Evolutionary conservation across 2,113 vertebrate genomes (phyloP).

Genomic region (Larimichthys crocea): DNA sequence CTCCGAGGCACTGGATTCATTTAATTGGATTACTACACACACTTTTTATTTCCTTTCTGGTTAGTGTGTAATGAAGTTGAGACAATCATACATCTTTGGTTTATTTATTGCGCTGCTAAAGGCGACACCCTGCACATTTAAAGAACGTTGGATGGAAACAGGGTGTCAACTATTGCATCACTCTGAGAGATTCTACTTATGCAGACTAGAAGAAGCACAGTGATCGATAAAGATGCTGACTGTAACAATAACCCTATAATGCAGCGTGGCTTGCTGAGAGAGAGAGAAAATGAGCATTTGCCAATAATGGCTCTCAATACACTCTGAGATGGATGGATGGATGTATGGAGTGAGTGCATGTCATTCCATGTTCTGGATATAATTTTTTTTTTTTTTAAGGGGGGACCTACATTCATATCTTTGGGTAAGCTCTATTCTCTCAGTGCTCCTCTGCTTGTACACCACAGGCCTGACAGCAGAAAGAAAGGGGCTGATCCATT

Average conservation of each 20-base stretch:
- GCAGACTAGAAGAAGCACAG: slow-evolving; percentile 3
- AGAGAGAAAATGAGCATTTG: background rate
- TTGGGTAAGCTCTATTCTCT: slow-evolving; percentile 16
- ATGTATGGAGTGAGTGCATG: background rate
- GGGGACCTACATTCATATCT: background rate
- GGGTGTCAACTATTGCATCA: slow-evolving; percentile 3
- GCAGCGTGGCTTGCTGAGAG: background rate
- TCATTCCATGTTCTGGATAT: slow-evolving; percentile 9
- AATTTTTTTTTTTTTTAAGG: background rate
- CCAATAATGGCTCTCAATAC: background rate
- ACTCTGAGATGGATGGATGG: background rate
- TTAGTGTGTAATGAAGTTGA: slow-evolving; percentile 65
- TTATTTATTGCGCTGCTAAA: slow-evolving; percentile 36
- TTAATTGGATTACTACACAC: slow-evolving; percentile 70
- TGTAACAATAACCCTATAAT: slow-evolving; percentile 39
- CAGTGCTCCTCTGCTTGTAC: background rate
- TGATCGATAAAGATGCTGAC: slow-evolving; percentile 30
- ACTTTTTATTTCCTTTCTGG: slow-evolving; percentile 72
- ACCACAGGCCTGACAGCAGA: slow-evolving; percentile 17
- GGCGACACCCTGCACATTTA: slow-evolving; percentile 26
- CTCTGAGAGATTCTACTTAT: background rate
- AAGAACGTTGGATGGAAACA: slow-evolving; percentile 3
- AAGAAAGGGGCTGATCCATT: slow-evolving; percentile 44
- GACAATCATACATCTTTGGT: slow-evolving; percentile 59
- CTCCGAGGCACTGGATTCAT: slow-evolving; percentile 54